Base-by-base conservation (phyloP, 2,797 vertebrate species). In the Gobio occitaniae region DNA sequence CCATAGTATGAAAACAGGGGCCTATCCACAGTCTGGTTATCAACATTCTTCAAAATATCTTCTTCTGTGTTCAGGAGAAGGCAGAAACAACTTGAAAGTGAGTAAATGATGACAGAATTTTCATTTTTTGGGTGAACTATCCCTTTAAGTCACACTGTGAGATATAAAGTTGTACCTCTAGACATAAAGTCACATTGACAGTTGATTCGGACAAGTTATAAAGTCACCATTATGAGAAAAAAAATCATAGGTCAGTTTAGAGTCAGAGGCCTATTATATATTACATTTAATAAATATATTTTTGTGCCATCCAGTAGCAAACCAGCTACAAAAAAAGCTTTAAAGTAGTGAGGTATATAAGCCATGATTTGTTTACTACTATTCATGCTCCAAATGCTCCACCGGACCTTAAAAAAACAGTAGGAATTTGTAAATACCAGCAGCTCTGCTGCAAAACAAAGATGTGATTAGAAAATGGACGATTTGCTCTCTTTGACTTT, bases 391-490 rank as follows among this genome's bases (percentile, higher is more conserved):
- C 11, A 72, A 71, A 71, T 52, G 36, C 5, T 76, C 65, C 54
- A 61, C 59, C 81, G 47, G 32, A 44, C 10, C 71, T 32, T 32
- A 74, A 29, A 56, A 16, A 68, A 59, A 25, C 38, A 48, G 11
- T 56, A 72, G 76, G 87, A 92, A 91, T 88, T 83, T 85, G 66
- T 85, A 89, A 44, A 66, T 63, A 38, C 52, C 32, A 25, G n/a
- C 21, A 25, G 48, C 63, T 75, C 47, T 48, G 36, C 66, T 48
- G 66, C 78, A 66, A 76, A 84, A 83, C 59, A 89, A 90, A 87
- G 88, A 70, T 75, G 84, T 1, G 71, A 83, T 91, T 90, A 92
- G 83, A 85, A 83, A 91, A 92, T 90, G 88, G 90, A 91, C 88
- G 85, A 86, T 88, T 75, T 44, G 56, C 77, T 87, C 75, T 68